Percentiles rank a stretch among this genome's conserved stretches.
Conservation (phyloP, 2,113 vertebrate species). For the Plecturocebus donacophilus region DNA sequence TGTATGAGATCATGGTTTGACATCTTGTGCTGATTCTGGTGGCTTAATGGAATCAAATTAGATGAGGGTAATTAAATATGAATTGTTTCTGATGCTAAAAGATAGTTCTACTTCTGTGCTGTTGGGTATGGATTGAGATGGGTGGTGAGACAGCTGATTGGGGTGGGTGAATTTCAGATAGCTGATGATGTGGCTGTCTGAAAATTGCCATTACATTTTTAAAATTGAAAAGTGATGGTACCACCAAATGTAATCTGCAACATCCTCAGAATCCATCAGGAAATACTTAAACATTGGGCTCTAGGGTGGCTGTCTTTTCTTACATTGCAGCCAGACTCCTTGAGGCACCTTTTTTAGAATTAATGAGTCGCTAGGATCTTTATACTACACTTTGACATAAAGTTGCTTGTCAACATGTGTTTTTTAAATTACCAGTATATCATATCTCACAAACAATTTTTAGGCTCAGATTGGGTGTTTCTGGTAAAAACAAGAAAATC, state of each 20-base stretch:
- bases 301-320: background rate
- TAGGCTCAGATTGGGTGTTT: background rate
- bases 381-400: background rate
- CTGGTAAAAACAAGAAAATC: slow-evolving; percentile 32
- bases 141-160: background rate
- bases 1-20: background rate
- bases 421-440: background rate
- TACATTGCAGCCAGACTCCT: background rate
- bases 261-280: slow-evolving; percentile 47
- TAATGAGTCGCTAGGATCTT: background rate
- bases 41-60: slow-evolving; percentile 37
- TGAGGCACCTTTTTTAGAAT: slow-evolving; percentile 41
- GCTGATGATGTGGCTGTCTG: background rate
- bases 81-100: slow-evolving; percentile 29
- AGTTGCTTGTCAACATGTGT: background rate
- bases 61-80: slow-evolving; percentile 47
- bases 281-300: background rate
- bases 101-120: slow-evolving; percentile 45
- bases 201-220: slow-evolving; percentile 17
- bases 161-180: no score
- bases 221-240: slow-evolving; percentile 40
- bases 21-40: slow-evolving; percentile 49
- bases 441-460: slow-evolving; percentile 52
- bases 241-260: slow-evolving; percentile 39
- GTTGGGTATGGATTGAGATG: background rate